Evolutionary conservation across 2,888 invertebrate genomes (phyloP), one percentile per base, ranked within the genome.

Genomic region (Brenthis ino): DNA sequence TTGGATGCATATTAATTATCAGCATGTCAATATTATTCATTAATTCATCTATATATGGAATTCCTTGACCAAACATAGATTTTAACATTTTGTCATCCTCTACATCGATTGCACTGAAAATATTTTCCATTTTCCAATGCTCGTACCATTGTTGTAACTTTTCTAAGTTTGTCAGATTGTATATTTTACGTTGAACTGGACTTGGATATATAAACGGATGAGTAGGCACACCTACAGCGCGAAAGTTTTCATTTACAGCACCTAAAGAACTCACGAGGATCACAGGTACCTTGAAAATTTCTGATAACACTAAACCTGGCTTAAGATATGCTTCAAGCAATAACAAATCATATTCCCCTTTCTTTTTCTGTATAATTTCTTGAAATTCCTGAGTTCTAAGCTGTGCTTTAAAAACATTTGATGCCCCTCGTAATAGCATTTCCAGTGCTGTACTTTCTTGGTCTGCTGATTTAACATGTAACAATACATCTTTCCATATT

Each of bases 1-100:
- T 73, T 0, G 87, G 84, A 76, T 91, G 84, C 0, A 80, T 74
- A 72, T 93, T 93, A 2, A 91, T 65, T 66, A 93, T 85, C 24
- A 92, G 63, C 82, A 93, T 78, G 58, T 85, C 84, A 16, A 87
- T 76, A 66, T 80, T 83, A 16, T 78, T 72, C n/a, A 67, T 67
- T 3, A 85, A 70, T 48, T 82, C 79, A 1, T 20, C 58, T 4
- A 80, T n/a, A 12, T 64, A 4, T 1, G 85, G 81, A 0, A 77
- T 47, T 37, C 80, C 73, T 6, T 72, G 33, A 1, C 84, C 85
- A 67, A 82, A 80, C 47, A 76, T 24, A 65, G 72, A 73, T 50
- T 64, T 75, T 3, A 82, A 11, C 8, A 78, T 60, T 20, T 61
- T 54, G 64, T 77, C 69, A 37, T 78, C 76, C 1, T 56, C 50